Base-by-base conservation (phyloP, 2,113 vertebrate genomes). In the Eulacestoma nigropectus region DNA sequence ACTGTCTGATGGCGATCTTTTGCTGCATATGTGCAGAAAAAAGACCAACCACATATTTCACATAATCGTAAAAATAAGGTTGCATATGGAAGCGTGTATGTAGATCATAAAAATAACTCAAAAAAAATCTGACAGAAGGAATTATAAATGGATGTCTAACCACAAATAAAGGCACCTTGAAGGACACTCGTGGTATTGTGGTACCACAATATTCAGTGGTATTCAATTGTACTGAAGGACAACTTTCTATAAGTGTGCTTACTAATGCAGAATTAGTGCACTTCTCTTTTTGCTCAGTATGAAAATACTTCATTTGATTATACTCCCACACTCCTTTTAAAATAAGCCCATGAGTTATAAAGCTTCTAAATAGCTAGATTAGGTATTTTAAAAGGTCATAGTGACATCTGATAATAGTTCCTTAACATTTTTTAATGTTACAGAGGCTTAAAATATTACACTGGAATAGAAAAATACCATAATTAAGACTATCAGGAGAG, bases 341-440 rank as follows among this genome's bases (percentile, higher is more conserved):
- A 97, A 96, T 94, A 97, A 86, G 64, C 17, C 60, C 60, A 82
- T 96, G 93, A 94, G 67, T 87, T 93, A 52, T 88, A 95, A 96
- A 81, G 93, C 94, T 96, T 96, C 91, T 84, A 93, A 97, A 95
- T 86, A 97, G 73, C 30, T 81, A 92, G 84, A 87, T 91, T 94
- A 95, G 75, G 77, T 95, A 74, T 96, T 96, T 96, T 93, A 76
- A 96, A 98, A 97, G 96, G 94, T 97, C 95, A 96, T 90, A 95
- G 63, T 90, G 89, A 84, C 74, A 93, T 93, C 88, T 81, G 87
- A 97, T 97, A 96, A 94, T 64, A 82, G 74, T 42, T 47, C 16
- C 27, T 96, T 88, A 88, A 60, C 76, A 93, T 94, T 96, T 95
- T 94, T 94, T 47, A 95, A 84, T 84, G 79, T 92, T 93, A 64